These are phyloP conservation scores for Thysanoteuthis rhombus DNA, from an alignment of 2,888 invertebrate genomes.

Conservation along the genomic window DNA sequence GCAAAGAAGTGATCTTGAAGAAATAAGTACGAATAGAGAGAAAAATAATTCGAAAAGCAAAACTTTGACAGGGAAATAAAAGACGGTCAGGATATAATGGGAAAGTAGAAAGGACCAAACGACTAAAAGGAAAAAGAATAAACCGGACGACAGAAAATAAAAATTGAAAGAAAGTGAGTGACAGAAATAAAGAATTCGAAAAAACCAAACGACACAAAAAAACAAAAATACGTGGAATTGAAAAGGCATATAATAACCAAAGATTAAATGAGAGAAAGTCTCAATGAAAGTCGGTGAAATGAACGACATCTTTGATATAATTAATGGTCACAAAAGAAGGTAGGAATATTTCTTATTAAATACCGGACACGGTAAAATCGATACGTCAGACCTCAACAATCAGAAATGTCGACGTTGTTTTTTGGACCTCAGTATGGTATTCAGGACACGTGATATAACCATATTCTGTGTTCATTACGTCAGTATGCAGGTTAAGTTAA, in stretches of 20 bases:
- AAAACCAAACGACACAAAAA: neutral
- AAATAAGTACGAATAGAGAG: neutral
- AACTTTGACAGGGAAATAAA: neutral
- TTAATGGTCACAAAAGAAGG: neutral
- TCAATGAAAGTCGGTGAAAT: neutral
- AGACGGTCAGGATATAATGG: neutral
- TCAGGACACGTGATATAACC: neutral
- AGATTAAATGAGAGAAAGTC: neutral
- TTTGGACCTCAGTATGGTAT: neutral
- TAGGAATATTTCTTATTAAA: neutral
- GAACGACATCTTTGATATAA: neutral
- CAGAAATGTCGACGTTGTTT: neutral
- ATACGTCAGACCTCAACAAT: neutral
- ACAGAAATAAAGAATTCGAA: neutral
- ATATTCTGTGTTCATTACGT: neutral
- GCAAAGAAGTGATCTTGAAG: too few relatives aligned
- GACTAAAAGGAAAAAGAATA: neutral
- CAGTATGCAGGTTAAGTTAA: neutral
- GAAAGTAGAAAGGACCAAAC: neutral
- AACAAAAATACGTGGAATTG: neutral
- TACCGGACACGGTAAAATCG: neutral
- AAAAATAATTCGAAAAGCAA: neutral
- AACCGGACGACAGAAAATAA: neutral
- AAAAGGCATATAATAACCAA: neutral
- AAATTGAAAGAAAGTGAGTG: neutral